Evolutionary conservation across 2,797 vertebrate species (phyloP).

Genomic region (Pseudomugil tenellus): DNA sequence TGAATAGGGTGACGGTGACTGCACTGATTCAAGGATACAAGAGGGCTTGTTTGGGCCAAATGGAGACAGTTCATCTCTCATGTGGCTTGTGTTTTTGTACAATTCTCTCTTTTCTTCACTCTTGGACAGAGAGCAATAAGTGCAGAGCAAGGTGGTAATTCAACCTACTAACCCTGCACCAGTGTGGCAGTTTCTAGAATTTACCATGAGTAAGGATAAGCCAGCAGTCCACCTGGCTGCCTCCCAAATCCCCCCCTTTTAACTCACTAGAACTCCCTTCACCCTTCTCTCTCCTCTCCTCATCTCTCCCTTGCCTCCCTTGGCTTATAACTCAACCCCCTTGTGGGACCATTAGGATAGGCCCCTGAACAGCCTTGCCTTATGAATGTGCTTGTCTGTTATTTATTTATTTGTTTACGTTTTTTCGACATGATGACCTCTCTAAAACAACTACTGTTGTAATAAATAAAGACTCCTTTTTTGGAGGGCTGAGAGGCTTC

Average conservation of each 20-base stretch:
- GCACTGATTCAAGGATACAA: constrained; percentile 64
- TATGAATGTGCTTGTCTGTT: constrained; percentile 62
- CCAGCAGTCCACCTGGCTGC: constrained; percentile 72
- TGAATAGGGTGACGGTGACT: constrained; percentile 71
- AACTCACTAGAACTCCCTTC: constrained; percentile 60
- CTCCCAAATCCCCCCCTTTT: constrained; percentile 68
- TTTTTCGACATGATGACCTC: constrained; percentile 73
- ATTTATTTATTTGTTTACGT: constrained; percentile 77
- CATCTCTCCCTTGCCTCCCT: constrained; percentile 45
- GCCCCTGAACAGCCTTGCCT: constrained; percentile 63
- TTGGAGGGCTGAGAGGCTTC: constrained; percentile 24
- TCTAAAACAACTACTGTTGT: constrained; percentile 43
- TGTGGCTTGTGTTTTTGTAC: constrained; percentile 53
- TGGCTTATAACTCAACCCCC: constrained; percentile 72
- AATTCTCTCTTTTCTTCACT: constrained; percentile 35
- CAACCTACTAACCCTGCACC: constrained; percentile 70
- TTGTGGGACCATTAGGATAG: constrained; percentile 61
- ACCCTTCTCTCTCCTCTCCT: constrained; percentile 47
- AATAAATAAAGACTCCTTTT: constrained; percentile 69
- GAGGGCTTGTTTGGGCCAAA: constrained; percentile 67
- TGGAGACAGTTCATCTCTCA: constrained; percentile 69
- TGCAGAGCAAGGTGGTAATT: constrained; percentile 67
- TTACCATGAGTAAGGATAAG: constrained; percentile 71
- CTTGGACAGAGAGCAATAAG: constrained; percentile 27
- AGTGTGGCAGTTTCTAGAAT: constrained; percentile 69